Evolutionary conservation across 2,888 invertebrate genomes (phyloP).

Genomic region (Scaptomyza reducta): DNA sequence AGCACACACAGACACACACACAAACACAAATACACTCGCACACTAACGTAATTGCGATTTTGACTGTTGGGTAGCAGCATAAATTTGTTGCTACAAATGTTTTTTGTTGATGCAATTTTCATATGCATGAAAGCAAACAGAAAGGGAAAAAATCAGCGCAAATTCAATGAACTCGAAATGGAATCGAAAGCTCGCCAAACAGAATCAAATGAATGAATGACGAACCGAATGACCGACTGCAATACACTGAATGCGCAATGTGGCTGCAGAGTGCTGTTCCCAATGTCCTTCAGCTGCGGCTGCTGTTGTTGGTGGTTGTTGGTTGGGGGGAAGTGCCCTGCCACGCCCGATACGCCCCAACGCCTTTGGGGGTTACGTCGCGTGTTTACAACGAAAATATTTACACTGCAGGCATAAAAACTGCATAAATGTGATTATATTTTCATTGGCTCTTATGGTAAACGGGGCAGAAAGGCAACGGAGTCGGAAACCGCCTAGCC

Average conservation of each 20-base stretch:
- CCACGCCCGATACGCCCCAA: not conserved
- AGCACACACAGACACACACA: slow-evolving; percentile 22
- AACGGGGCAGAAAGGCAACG: slow-evolving; percentile 2
- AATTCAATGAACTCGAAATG: slow-evolving; percentile 81
- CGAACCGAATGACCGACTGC: slow-evolving; percentile 24
- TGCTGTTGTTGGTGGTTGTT: slow-evolving; percentile 15
- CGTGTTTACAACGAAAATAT: slow-evolving; percentile 74
- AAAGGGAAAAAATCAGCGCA: slow-evolving; percentile 66
- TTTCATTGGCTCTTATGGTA: slow-evolving; percentile 70
- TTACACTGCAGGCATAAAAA: slow-evolving; percentile 80
- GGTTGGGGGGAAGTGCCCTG: not conserved
- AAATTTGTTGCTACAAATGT: slow-evolving; percentile 58
- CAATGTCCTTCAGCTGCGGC: slow-evolving; percentile 27
- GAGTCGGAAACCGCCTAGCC: slow-evolving; percentile 12
- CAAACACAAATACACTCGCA: slow-evolving; percentile 6
- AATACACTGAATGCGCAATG: slow-evolving; percentile 30
- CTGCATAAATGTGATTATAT: slow-evolving; percentile 80
- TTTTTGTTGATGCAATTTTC: slow-evolving; percentile 66
- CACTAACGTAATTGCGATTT: slow-evolving; percentile 32
- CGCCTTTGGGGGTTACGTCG: slow-evolving; percentile 6
- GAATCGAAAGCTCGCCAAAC: slow-evolving; percentile 53
- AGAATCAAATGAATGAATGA: slow-evolving; percentile 21
- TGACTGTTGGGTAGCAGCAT: slow-evolving; percentile 50
- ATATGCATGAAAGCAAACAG: slow-evolving; percentile 49
- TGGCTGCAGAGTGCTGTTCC: slow-evolving; percentile 15